Conservation (phyloP, 2,888 invertebrate species). For the Drosophila colorata region DNA sequence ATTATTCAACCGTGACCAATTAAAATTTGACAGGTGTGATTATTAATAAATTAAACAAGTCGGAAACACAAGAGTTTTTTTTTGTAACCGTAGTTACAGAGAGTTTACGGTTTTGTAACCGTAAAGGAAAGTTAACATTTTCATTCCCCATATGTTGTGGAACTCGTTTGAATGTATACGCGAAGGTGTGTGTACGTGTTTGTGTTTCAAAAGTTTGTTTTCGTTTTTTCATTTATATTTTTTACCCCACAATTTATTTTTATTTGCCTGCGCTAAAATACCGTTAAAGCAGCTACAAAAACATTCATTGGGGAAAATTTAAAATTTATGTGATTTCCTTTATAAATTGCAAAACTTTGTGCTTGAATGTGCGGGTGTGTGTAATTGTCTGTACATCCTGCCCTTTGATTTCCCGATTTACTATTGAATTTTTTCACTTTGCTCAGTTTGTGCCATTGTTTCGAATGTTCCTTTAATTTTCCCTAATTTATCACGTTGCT, state of each 20-base stretch:
- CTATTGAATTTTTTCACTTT: constrained; percentile 11
- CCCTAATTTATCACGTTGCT: constrained; percentile 42
- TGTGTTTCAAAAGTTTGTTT: background rate
- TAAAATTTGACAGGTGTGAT: constrained; percentile 5
- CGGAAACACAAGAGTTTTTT: background rate
- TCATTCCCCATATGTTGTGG: constrained; percentile 11
- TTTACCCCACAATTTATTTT: constrained; percentile 64
- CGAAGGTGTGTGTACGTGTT: background rate
- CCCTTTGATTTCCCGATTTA: constrained; percentile 38
- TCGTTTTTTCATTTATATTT: background rate
- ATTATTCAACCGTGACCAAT: background rate
- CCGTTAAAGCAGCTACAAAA: constrained; percentile 65
- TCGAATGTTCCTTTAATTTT: constrained; percentile 27
- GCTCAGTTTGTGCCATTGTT: constrained; percentile 30
- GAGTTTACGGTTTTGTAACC: constrained; percentile 14
- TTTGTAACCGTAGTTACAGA: constrained; percentile 9
- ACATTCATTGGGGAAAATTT: constrained; percentile 64
- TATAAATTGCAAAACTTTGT: constrained; percentile 60
- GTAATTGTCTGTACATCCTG: constrained; percentile 6
- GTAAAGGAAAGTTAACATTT: constrained; percentile 29
- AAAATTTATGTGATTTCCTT: constrained; percentile 69
- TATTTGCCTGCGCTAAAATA: constrained; percentile 67
- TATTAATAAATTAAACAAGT: constrained; percentile 18
- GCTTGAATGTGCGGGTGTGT: background rate
- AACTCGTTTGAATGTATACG: background rate